These are phyloP conservation scores for Anthoscopus minutus DNA, from an alignment of 2,113 vertebrate species.

Conservation along the genomic window DNA sequence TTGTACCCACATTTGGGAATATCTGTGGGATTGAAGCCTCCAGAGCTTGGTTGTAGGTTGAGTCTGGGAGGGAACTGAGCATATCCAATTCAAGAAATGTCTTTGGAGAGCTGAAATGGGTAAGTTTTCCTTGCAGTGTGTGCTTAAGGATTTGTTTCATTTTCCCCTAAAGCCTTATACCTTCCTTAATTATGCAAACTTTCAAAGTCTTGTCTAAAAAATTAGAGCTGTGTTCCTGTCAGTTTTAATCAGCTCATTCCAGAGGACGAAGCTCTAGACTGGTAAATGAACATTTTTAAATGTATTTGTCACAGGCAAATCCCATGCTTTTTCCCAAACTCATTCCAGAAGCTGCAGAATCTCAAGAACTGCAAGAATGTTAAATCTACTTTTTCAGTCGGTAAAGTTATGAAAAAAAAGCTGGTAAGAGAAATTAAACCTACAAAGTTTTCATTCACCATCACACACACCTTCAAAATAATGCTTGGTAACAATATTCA, in stretches of 20 bases:
- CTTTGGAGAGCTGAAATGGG: neutral
- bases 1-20: neutral
- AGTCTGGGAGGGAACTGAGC: neutral
- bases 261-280: neutral
- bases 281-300: neutral
- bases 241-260: neutral
- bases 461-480: neutral
- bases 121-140: neutral
- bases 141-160: neutral
- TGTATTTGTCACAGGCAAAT: neutral
- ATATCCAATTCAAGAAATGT: neutral
- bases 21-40: neutral
- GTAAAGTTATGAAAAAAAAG: neutral
- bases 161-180: neutral
- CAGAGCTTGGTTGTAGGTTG: neutral
- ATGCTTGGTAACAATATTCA: neutral
- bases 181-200: neutral
- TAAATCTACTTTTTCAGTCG: neutral
- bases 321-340: neutral
- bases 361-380: neutral
- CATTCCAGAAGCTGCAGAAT: neutral
- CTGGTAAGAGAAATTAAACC: neutral
- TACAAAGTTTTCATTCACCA: neutral
- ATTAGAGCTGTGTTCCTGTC: neutral
- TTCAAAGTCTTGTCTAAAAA: neutral